Evolutionary conservation across 2,797 vertebrate genomes (phyloP), one percentile per base, ranked within the genome.

Genomic region (Coreius guichenoti): DNA sequence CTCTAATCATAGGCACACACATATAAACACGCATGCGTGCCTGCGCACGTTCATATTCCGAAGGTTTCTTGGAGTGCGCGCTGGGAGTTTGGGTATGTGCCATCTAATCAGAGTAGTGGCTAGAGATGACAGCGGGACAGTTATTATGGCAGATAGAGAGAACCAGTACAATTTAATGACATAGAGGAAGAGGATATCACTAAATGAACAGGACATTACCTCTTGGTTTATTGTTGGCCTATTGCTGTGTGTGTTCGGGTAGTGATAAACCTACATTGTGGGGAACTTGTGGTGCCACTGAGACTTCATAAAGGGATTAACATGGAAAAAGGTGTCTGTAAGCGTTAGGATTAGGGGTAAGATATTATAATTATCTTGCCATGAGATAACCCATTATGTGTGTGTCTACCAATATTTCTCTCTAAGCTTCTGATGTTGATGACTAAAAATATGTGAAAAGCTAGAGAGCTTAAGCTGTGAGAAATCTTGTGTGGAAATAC

Each of bases 71-170:
- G 87, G 84, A 90, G 89, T 85, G 89, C 85, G 70, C 86, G 81
- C 81, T 80, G 88, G 90, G 89, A 88, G 80, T 89, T 86, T 92
- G 92, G 88, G 86, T 85, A 39, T 89, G 80, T 17, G 87, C 90
- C 89, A 93, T 91, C 61, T 84, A 92, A 90, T 84, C 86, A 92
- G 86, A 91, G 91, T 72, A 88, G 88, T 90, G 89, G 88, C 90
- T 89, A 88, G 81, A 89, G 90, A 88, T 87, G 86, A 82, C 63
- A 84, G 75, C 19, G 33, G 19, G 70, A 89, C 80, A 81, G 90
- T 91, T 89, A 90, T 92, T 89, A 90, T 91, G 81, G 67, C 12
- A 70, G 26, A 74, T 31, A 54, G 54, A 73, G 61, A 51, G 70
- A 76, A 58, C 54, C 13, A 26, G 56, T 78, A 61, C 36, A 67